Evolutionary conservation across 2,113 vertebrate species (phyloP).

Genomic region (Corapipo altera): DNA sequence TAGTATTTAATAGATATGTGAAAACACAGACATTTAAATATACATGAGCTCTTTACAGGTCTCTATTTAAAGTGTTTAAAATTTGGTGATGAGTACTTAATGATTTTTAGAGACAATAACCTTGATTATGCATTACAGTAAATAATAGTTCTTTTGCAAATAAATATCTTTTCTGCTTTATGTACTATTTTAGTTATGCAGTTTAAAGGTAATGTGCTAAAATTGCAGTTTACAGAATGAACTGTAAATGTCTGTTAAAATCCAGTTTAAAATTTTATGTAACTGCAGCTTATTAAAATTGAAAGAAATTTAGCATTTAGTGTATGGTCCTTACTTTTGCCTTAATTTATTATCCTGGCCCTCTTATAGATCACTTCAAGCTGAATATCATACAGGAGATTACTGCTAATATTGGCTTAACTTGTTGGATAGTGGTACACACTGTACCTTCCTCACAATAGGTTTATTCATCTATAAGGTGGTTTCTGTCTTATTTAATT

Average conservation of each 20-base stretch:
- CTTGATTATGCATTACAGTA: not conserved
- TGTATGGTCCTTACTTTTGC: not conserved
- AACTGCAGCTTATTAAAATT: not conserved
- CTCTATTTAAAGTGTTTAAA: not conserved
- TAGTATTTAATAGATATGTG: not conserved
- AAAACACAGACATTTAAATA: not conserved
- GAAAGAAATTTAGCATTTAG: not conserved
- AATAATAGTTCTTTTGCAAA: not conserved
- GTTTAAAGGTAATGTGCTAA: not conserved
- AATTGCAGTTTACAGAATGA: not conserved
- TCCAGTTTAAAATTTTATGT: not conserved
- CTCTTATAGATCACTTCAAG: not conserved
- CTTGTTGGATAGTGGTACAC: not conserved
- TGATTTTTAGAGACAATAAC: not conserved
- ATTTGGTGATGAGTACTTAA: not conserved
- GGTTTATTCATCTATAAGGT: not conserved
- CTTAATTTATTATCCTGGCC: not conserved
- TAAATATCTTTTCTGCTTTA: not conserved
- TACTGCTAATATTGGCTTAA: not conserved
- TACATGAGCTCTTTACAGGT: not conserved
- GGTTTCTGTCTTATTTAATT: not conserved
- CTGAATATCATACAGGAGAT: not conserved
- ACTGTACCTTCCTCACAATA: not conserved
- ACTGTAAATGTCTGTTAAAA: not conserved
- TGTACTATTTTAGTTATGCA: not conserved